Evolutionary conservation across 1,140 invertebrate genomes (phyloP).

Genomic region (Leptinotarsa undecemlineata): DNA sequence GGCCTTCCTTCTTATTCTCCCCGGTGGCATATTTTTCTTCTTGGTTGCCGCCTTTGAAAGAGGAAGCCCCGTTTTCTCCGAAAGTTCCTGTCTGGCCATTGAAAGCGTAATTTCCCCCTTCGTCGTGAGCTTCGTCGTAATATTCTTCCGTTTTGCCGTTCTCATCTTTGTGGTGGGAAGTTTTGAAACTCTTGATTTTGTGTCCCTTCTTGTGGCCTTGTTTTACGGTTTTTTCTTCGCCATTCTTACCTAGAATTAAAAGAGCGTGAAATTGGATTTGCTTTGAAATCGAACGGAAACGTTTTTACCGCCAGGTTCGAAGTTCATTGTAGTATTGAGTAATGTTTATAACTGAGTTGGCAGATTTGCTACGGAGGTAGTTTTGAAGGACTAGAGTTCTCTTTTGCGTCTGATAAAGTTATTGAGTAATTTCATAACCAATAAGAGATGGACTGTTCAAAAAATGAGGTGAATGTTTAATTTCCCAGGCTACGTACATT

Average conservation of each 20-base stretch:
- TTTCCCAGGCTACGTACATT: no score
- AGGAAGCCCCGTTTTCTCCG: conserved; percentile 59
- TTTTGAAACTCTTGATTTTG: conserved; percentile 66
- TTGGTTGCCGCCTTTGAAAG: conserved; percentile 63
- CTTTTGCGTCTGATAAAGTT: no score
- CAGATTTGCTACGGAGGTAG: no score
- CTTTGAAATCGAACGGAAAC: background rate
- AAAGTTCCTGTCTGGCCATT: conserved; percentile 58
- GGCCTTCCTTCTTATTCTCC: conserved; percentile 60
- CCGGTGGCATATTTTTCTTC: conserved; percentile 60
- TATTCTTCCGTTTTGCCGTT: conserved; percentile 67
- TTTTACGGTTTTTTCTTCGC: conserved; percentile 59
- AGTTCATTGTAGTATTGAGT: no score
- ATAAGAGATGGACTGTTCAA: no score
- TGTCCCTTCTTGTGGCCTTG: conserved; percentile 69
- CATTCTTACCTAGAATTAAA: conserved; percentile 53
- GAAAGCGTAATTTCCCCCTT: conserved; percentile 61
- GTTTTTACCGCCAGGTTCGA: no score
- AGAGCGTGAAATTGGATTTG: conserved; percentile 19
- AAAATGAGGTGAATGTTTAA: no score
- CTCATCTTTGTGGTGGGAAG: conserved; percentile 69
- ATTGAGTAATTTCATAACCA: no score
- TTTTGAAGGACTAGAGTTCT: no score
- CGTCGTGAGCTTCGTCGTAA: conserved; percentile 69
- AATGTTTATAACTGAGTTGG: no score